phyloP scores from a whole-genome alignment of 2,113 vertebrate species.

The Trichomycterus rosablanca region DNA sequence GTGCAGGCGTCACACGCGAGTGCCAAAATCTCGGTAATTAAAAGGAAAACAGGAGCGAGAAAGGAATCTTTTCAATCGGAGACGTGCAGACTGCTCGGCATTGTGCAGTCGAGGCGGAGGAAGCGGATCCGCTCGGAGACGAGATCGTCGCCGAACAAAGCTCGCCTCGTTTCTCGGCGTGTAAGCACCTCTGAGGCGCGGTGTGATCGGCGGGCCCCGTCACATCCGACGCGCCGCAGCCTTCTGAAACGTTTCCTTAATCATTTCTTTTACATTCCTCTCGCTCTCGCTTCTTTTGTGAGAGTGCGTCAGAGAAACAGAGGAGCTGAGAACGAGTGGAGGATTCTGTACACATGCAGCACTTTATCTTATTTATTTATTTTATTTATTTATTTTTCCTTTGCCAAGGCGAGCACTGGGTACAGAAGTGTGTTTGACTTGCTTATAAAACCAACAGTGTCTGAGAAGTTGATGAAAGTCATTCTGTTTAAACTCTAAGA shows the following conservation, averaged over 20 bases:
- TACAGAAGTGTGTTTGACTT: no score
- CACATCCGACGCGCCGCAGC: conserved; percentile 26
- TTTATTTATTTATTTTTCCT: conserved; percentile 32
- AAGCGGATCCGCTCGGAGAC: conserved; percentile 47
- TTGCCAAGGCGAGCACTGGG: conserved; percentile 9
- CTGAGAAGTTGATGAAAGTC: not conserved
- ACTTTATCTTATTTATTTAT: conserved; percentile 30
- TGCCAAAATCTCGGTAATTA: conserved; percentile 53
- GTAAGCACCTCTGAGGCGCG: conserved; percentile 47
- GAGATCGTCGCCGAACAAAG: conserved; percentile 55
- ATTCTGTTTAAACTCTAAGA: conserved; percentile 17
- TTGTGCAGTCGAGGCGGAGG: conserved; percentile 49
- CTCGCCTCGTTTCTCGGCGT: conserved; percentile 50
- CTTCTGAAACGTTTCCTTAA: conserved; percentile 31
- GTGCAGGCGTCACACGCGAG: conserved; percentile 30
- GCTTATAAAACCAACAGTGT: conserved; percentile 26
- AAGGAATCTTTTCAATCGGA: conserved; percentile 59
- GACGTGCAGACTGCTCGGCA: conserved; percentile 49
- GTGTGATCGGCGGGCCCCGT: conserved; percentile 44
- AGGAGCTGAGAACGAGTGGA: conserved; percentile 22
- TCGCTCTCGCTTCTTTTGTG: conserved; percentile 15
- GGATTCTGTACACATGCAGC: conserved; percentile 24
- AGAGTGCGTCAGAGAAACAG: conserved; percentile 20
- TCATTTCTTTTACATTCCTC: conserved; percentile 16
- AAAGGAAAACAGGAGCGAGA: conserved; percentile 32